Evolutionary conservation across 2,113 vertebrate genomes (phyloP).

Genomic region (Raja brachyura): DNA sequence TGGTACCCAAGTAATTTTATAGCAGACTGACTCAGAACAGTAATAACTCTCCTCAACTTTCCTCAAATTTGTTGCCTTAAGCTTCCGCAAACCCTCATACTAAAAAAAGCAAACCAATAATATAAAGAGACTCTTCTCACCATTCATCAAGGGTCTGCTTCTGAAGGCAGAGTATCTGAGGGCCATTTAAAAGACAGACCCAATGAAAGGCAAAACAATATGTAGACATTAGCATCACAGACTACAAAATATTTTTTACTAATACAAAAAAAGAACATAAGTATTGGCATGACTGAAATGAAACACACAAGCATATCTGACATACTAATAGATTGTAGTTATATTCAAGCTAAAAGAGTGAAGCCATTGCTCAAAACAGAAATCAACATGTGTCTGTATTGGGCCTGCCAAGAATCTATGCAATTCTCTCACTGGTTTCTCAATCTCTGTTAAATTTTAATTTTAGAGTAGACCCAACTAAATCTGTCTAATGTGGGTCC

Average conservation of each 20-base stretch:
- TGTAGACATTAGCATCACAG: background rate
- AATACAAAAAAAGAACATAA: background rate
- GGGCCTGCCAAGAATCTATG: background rate
- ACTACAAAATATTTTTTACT: background rate
- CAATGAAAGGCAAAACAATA: background rate
- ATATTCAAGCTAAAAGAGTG: background rate
- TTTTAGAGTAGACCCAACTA: background rate
- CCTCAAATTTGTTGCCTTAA: conserved; percentile 1
- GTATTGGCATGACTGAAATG: background rate
- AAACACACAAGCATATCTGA: background rate
- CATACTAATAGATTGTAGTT: background rate
- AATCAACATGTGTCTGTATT: background rate
- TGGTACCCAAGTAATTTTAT: background rate
- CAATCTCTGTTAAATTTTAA: background rate
- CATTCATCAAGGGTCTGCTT: background rate
- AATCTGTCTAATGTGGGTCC: background rate
- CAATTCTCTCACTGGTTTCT: background rate
- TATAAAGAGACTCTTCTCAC: background rate
- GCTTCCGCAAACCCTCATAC: background rate
- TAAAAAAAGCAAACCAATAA: background rate
- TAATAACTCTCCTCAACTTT: conserved; percentile 1
- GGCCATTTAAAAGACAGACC: background rate
- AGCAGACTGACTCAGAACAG: background rate
- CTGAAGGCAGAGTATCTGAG: background rate
- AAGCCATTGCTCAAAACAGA: background rate